phyloP scores from a whole-genome alignment of 2,797 vertebrate species.

The Pitangus sulphuratus region DNA sequence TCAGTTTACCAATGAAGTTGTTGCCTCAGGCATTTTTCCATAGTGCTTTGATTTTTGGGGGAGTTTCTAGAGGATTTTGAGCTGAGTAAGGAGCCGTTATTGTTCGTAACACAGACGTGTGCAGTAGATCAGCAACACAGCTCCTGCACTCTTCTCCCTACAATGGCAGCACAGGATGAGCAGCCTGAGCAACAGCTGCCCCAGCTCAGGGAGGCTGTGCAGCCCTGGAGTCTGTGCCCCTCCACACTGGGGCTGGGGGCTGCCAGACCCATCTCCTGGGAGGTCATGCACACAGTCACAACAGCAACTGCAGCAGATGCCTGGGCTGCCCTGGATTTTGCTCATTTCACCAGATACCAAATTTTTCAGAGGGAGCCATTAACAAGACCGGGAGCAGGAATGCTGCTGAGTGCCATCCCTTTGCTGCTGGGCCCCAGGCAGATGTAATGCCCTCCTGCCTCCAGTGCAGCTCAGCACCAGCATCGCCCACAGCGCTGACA shows the following conservation, averaged over 20 bases:
- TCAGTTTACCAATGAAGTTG: constrained; percentile 69
- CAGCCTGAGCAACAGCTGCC: not conserved
- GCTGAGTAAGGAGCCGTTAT: constrained; percentile 37
- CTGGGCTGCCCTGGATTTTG: not conserved
- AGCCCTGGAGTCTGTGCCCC: not conserved
- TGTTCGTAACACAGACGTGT: not conserved
- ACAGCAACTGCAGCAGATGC: fast-evolving
- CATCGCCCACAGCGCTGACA: not conserved
- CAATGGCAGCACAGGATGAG: not conserved
- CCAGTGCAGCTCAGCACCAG: not conserved
- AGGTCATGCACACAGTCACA: fast-evolving
- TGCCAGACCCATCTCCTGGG: not conserved
- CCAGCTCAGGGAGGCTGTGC: not conserved
- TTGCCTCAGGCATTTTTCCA: constrained; percentile 67
- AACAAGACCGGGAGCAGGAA: not conserved
- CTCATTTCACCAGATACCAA: fast-evolving
- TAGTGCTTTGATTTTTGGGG: constrained; percentile 32
- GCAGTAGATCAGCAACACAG: not conserved
- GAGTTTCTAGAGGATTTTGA: constrained; percentile 56
- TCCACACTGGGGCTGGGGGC: not conserved
- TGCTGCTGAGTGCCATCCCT: fast-evolving
- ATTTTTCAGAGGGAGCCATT: not conserved
- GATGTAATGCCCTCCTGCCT: not conserved
- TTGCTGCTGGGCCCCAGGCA: fast-evolving
- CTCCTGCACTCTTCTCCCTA: not conserved